These are phyloP conservation scores for Drosophila mayaguana DNA, from an alignment of 2,888 invertebrate genomes.

Conservation along the genomic window DNA sequence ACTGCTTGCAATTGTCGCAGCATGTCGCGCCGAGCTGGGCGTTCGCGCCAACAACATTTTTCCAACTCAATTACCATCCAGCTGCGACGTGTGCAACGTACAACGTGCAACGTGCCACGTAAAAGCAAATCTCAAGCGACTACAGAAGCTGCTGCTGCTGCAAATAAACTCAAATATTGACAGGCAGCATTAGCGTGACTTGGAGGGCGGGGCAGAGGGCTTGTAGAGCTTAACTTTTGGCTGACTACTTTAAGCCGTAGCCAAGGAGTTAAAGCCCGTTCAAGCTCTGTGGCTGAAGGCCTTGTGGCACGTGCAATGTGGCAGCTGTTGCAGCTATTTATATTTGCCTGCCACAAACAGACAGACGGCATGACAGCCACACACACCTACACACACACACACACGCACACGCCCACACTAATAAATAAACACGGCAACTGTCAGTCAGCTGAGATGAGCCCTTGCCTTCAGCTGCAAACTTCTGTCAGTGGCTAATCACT, in stretches of 20 bases:
- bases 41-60: constrained; percentile 76
- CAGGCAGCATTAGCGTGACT: constrained; percentile 42
- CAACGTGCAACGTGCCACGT: constrained; percentile 57
- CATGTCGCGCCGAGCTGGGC: constrained; percentile 59
- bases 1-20: constrained; percentile 69
- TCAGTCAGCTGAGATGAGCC: constrained; percentile 34
- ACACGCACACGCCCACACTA: constrained; percentile 56
- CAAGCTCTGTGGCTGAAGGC: constrained; percentile 6
- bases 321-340: constrained; percentile 50
- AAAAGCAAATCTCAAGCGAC: constrained; percentile 69
- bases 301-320: constrained; percentile 48
- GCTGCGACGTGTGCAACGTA: constrained; percentile 75
- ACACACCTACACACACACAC: constrained; percentile 38
- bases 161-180: constrained; percentile 69
- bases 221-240: neutral
- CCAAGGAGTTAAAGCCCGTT: constrained; percentile 23
- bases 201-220: neutral
- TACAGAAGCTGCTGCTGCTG: constrained; percentile 19
- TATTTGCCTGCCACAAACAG: constrained; percentile 74
- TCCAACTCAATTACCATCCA: constrained; percentile 77
- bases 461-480: constrained; percentile 15
- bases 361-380: constrained; percentile 26
- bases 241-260: constrained; percentile 32
- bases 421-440: constrained; percentile 70
- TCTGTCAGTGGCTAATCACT: constrained; percentile 73